Conservation (phyloP, 2,888 invertebrate genomes). For the Odiellus spinosus region DNA sequence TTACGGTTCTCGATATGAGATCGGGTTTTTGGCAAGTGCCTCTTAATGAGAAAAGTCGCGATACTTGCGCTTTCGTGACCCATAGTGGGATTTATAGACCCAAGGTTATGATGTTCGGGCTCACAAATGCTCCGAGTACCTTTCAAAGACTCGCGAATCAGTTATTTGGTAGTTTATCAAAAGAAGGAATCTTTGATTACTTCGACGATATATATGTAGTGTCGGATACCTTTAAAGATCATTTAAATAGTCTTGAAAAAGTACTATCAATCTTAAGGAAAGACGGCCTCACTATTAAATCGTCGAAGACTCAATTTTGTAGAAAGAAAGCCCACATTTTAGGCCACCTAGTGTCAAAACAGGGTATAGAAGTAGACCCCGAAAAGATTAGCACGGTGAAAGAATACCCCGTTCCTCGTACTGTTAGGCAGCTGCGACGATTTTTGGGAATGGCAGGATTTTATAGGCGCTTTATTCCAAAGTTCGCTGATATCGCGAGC, state of each 20-base stretch:
- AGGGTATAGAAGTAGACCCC: slow-evolving; percentile 5
- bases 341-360: slow-evolving; percentile 6
- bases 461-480: slow-evolving; percentile 5
- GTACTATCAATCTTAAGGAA: slow-evolving; percentile 15
- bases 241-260: slow-evolving; percentile 8
- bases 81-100: slow-evolving; percentile 10
- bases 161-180: slow-evolving; percentile 12
- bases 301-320: slow-evolving; percentile 17
- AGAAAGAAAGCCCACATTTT: slow-evolving; percentile 7
- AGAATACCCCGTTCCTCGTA: slow-evolving; percentile 10
- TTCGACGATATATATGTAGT: slow-evolving; percentile 20
- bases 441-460: slow-evolving; percentile 1
- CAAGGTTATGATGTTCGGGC: slow-evolving; percentile 13
- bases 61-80: slow-evolving; percentile 17
- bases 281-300: slow-evolving; percentile 17
- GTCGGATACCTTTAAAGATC: slow-evolving; percentile 15
- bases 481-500: slow-evolving; percentile 6
- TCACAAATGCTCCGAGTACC: slow-evolving; percentile 10
- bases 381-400: slow-evolving; percentile 1
- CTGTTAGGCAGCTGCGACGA: slow-evolving; percentile 9
- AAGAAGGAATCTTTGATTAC: slow-evolving; percentile 17
- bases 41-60: slow-evolving; percentile 7
- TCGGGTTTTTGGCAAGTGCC: slow-evolving; percentile 16
- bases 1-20: slow-evolving; percentile 11
- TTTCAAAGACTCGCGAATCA: slow-evolving; percentile 14